A percentile compares a stretch with the other conserved stretches of the same genome.
These are phyloP conservation scores for Siphamia tubifer DNA, from an alignment of 2,113 vertebrate species.

Conservation along the genomic window DNA sequence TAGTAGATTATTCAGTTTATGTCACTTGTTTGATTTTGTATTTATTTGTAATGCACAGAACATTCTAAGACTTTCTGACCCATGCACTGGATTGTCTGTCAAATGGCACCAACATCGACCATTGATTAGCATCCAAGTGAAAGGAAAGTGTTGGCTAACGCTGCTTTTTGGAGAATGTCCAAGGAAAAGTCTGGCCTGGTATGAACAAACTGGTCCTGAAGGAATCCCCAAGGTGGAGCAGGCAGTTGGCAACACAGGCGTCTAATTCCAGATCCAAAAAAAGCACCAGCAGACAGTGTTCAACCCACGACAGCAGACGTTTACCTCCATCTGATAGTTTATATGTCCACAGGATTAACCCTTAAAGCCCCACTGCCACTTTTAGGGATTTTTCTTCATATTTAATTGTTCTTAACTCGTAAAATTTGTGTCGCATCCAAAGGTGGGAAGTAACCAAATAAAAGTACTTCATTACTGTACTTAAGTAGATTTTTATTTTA, in stretches of 20 bases:
- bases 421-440: too few species aligned
- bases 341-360: not conserved
- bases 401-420: too few species aligned
- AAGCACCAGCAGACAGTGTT: not conserved
- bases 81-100: conserved; percentile 43
- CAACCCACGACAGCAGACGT: not conserved
- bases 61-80: conserved; percentile 41
- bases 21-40: not conserved
- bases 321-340: not conserved
- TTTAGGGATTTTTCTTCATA: too few species aligned
- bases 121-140: conserved; percentile 50
- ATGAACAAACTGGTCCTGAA: not conserved
- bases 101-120: conserved; percentile 29
- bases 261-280: not conserved
- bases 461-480: too few species aligned
- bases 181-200: conserved; percentile 34
- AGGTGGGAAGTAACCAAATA: too few species aligned
- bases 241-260: not conserved
- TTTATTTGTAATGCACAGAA: not conserved
- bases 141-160: conserved; percentile 22
- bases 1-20: too few species aligned
- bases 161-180: conserved; percentile 47
- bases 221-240: conserved; percentile 20
- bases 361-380: too few species aligned
- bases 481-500: too few species aligned